Evolutionary conservation across 2,888 invertebrate genomes (phyloP), one percentile per base, ranked within the genome.

Genomic region (Lithophane socia): DNA sequence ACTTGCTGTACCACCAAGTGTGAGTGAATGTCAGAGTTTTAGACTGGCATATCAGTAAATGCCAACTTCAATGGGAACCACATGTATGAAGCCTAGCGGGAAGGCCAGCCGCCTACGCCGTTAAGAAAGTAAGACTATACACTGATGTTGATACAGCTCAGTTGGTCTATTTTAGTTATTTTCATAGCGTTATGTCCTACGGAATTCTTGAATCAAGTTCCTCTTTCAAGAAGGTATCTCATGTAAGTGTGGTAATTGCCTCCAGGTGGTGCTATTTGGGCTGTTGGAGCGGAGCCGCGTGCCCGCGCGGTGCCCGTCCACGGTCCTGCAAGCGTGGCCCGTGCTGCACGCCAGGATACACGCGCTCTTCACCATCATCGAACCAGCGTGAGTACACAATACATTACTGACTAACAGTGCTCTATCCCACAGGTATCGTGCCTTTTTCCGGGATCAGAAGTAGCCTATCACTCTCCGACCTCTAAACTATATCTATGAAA

Each of bases 261-360:
- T 79, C 58, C 84, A 96, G 96, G 97, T 98, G 79, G 98, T 99
- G 80, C 95, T 99, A 44, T 98, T 99, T 92, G 99, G 98, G 9
- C 98, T 99, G 89, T 95, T 99, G 90, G 99, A 99, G 92, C 97
- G 98, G 42, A 98, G 98, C 81, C 97, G 98, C 77, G 98, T 99
- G 69, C 97, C 99, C 37, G 98, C 98, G 21, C 97, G 97, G 56
- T 99, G 99, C 91, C 98, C 99, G 0, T 98, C 98, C 44, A 99
- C 99, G 2, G 97, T 99, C 0, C 97, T 98, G 64, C 99, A 99
- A 91, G 98, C 99, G 5, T 99, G 99, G 99, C 99, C 99, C 0
- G 98, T 99, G 77, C 98, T 99, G 47, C 99, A 98, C 96, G 98
- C 98, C 0, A 97, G 99, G 87, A 98, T 99, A 73, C 99, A 98